A percentile compares a stretch with the other conserved stretches of the same genome.
These are phyloP conservation scores for Lysandra coridon DNA, from an alignment of 2,888 invertebrate genomes.

Conservation along the genomic window DNA sequence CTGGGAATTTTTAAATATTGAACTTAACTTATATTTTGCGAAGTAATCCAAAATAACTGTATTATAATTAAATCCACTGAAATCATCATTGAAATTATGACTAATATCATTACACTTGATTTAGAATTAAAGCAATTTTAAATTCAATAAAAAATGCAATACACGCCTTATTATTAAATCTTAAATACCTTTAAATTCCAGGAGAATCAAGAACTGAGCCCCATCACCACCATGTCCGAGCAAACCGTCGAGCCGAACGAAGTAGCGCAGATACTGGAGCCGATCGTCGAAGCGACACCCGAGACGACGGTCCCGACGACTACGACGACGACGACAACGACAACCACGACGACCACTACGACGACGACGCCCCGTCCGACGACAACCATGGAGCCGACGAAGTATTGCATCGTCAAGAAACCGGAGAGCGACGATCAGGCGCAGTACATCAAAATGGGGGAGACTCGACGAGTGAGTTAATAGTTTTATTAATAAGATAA, in stretches of 20 bases:
- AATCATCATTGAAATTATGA: no score
- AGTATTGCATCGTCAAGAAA: conserved; percentile 91
- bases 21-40: no score
- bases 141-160: no score
- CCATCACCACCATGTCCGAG: conserved; percentile 72
- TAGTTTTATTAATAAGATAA: not conserved
- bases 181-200: conserved; percentile 40
- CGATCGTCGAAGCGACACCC: conserved; percentile 61
- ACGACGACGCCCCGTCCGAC: conserved; percentile 80
- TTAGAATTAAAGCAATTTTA: no score
- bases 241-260: conserved; percentile 68
- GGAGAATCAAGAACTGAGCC: conserved; percentile 64
- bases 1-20: no score
- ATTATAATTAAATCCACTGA: no score
- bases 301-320: conserved; percentile 57
- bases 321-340: conserved; percentile 68
- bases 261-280: conserved; percentile 69
- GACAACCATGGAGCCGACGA: conserved; percentile 80
- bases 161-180: no score
- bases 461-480: conserved; percentile 88
- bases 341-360: conserved; percentile 60
- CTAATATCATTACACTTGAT: no score
- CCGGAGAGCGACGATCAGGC: conserved; percentile 87
- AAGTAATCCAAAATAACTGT: no score
- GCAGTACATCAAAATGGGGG: conserved; percentile 92